These are phyloP conservation scores for Macrophya annulata DNA, from an alignment of 2,888 invertebrate genomes.

Conservation along the genomic window DNA sequence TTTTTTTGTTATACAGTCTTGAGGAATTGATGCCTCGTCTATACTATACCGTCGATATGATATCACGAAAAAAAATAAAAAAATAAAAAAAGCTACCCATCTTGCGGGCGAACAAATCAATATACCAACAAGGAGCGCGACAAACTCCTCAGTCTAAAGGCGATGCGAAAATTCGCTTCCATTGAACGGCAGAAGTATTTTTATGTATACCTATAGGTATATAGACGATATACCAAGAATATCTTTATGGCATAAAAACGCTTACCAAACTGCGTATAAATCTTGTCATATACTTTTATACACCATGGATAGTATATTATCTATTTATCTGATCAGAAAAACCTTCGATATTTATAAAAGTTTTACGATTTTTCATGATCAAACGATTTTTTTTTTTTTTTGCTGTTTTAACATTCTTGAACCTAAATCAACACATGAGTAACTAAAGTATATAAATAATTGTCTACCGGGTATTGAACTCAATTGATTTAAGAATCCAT, in stretches of 20 bases:
- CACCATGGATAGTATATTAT: not conserved
- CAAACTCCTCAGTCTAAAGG: not conserved
- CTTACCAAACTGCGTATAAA: not conserved
- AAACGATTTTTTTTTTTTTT: not conserved
- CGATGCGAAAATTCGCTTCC: slow-evolving; percentile 18
- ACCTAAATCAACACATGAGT: not conserved
- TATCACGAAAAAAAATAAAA: not conserved
- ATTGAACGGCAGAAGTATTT: slow-evolving; percentile 15
- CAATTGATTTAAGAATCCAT: not conserved
- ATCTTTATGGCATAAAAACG: not conserved
- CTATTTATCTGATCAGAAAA: not conserved
- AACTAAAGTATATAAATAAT: not conserved
- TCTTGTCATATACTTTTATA: not conserved
- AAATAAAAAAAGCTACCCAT: slow-evolving; percentile 14
- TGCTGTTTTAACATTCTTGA: not conserved
- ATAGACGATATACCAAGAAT: not conserved
- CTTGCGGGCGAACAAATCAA: slow-evolving; percentile 8
- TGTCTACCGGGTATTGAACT: not conserved
- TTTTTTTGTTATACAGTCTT: not conserved
- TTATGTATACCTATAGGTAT: not conserved
- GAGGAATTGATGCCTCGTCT: not conserved
- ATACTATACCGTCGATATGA: not conserved
- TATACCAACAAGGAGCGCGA: slow-evolving; percentile 9
- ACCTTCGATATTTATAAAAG: not conserved
- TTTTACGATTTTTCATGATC: not conserved